phyloP scores from a whole-genome alignment of 2,113 vertebrate species.

The Eulemur macaco region DNA sequence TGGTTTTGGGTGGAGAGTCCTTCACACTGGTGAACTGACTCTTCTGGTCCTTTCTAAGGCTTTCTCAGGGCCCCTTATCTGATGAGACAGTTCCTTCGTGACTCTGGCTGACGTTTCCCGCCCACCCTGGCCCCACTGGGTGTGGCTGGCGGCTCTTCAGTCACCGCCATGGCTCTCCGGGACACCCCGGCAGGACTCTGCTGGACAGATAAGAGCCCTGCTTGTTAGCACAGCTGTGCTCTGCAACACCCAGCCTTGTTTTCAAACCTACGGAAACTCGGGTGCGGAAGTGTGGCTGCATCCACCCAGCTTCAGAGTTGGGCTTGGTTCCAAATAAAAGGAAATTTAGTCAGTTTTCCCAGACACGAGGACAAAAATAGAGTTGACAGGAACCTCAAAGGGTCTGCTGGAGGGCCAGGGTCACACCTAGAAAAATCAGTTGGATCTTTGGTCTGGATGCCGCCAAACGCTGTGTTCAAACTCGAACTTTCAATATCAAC shows the following conservation, averaged over 20 bases:
- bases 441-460: background rate
- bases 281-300: slow-evolving; percentile 71
- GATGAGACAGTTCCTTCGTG: background rate
- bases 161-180: slow-evolving; percentile 38
- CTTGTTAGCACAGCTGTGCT: slow-evolving; percentile 78
- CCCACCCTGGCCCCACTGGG: background rate
- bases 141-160: slow-evolving; percentile 54
- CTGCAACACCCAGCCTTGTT: slow-evolving; percentile 76
- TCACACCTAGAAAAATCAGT: slow-evolving; percentile 24
- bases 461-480: background rate
- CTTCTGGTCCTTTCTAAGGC: background rate
- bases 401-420: slow-evolving; percentile 28
- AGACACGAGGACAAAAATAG: slow-evolving; percentile 76
- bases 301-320: slow-evolving; percentile 76
- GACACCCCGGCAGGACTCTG: slow-evolving; percentile 72
- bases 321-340: slow-evolving; percentile 77
- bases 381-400: slow-evolving; percentile 71
- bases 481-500: background rate
- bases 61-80: slow-evolving; percentile 19
- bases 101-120: background rate
- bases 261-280: slow-evolving; percentile 74
- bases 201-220: slow-evolving; percentile 49
- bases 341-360: slow-evolving; percentile 79
- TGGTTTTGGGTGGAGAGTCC: background rate
- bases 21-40: background rate